Percentiles rank a stretch among this genome's conserved stretches.
Conservation (phyloP, 2,888 invertebrate species). For the Cyaniris semiargus region DNA sequence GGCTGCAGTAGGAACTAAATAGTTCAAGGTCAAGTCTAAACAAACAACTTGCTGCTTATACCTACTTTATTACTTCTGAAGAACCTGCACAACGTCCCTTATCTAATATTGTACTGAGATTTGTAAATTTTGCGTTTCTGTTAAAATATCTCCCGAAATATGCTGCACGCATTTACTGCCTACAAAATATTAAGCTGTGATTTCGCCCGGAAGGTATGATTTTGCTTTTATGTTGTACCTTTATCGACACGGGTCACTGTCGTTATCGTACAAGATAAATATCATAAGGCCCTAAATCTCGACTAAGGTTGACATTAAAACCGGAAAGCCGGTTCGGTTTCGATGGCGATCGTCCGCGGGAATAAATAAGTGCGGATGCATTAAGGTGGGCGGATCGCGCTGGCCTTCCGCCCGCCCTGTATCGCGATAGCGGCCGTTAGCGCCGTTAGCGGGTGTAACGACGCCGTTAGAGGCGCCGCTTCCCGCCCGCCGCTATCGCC, state of each 20-base stretch:
- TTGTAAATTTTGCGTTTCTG: not conserved
- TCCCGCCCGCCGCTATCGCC: slow-evolving; percentile 41
- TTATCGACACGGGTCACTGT: not conserved
- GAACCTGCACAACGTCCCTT: too few species aligned
- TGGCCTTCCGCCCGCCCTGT: slow-evolving; percentile 61
- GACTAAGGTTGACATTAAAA: slow-evolving; percentile 26
- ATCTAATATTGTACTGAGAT: too few species aligned
- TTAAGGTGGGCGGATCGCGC: slow-evolving; percentile 71
- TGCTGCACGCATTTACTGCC: not conserved
- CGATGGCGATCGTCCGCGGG: slow-evolving; percentile 55
- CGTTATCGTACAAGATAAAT: not conserved
- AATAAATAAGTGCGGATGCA: slow-evolving; percentile 79
- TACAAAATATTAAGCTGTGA: not conserved
- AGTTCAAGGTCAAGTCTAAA: not conserved
- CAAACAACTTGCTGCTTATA: not conserved
- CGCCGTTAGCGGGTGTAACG: slow-evolving; percentile 56
- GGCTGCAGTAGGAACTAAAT: not conserved
- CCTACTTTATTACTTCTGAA: too few species aligned
- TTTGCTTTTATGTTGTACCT: not conserved
- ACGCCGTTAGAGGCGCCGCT: slow-evolving; percentile 61
- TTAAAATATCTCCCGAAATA: too few species aligned
- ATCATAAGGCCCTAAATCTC: not conserved
- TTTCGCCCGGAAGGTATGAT: not conserved
- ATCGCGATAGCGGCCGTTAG: slow-evolving; percentile 65
- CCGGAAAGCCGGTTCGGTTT: slow-evolving; percentile 40